These are phyloP conservation scores for Mormyrops boulengeri DNA, from an alignment of 2,797 vertebrate genomes.

Conservation along the genomic window DNA sequence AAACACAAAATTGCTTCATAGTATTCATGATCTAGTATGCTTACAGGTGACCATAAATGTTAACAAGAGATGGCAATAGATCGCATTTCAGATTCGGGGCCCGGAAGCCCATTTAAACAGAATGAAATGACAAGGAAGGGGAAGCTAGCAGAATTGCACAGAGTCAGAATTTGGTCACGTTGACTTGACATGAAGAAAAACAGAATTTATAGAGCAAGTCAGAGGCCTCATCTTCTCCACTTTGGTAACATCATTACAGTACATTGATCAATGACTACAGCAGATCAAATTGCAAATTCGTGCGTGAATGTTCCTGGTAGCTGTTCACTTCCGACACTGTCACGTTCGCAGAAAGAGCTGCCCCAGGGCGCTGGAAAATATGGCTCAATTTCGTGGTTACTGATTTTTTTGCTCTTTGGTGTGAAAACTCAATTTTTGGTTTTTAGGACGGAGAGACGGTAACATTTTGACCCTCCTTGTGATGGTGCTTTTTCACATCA, in stretches of 20 bases:
- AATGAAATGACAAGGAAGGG: constrained; percentile 3
- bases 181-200: constrained; percentile 1
- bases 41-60: not conserved
- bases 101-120: constrained; percentile 11
- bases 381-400: not conserved
- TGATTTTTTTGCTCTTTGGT: not conserved
- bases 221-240: not conserved
- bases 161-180: constrained; percentile 1
- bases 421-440: not conserved
- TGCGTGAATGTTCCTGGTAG: not conserved
- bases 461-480: not conserved
- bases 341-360: not conserved
- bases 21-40: constrained; percentile 1
- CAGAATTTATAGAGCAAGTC: not conserved
- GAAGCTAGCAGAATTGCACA: constrained; percentile 7
- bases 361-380: not conserved
- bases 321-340: not conserved
- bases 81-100: not conserved
- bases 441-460: not conserved
- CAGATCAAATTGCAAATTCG: not conserved
- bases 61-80: constrained; percentile 10
- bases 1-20: constrained; percentile 16
- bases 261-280: constrained; percentile 19
- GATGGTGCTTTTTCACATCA: not conserved
- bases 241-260: constrained; percentile 17